Evolutionary conservation across 2,888 invertebrate genomes (phyloP).

Genomic region (Adineta ricciae): DNA sequence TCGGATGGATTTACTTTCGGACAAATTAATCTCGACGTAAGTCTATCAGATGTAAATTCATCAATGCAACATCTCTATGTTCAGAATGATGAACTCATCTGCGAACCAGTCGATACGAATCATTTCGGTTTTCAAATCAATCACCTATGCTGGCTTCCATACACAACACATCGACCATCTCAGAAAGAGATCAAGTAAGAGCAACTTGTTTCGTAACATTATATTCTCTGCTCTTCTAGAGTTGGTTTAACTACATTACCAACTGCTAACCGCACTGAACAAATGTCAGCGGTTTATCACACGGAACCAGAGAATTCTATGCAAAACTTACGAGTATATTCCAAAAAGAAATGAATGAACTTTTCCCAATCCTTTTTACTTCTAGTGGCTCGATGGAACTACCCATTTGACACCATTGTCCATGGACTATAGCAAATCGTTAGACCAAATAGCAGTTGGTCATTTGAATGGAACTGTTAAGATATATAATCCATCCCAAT

Average conservation of each 20-base stretch:
- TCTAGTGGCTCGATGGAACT: not conserved
- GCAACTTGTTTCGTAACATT: not conserved
- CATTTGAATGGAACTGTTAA: not conserved
- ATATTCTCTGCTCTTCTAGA: not conserved
- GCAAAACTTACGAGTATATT: not conserved
- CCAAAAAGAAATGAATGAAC: not conserved
- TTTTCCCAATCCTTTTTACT: not conserved
- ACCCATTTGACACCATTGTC: not conserved
- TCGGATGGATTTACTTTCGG: conserved; percentile 9
- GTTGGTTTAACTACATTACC: not conserved
- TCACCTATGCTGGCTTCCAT: conserved; percentile 10
- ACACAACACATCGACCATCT: not conserved
- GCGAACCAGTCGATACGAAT: conserved; percentile 5
- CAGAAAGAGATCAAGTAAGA: not conserved
- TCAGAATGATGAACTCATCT: not conserved
- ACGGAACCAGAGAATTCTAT: not conserved
- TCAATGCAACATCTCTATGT: not conserved
- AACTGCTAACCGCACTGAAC: not conserved
- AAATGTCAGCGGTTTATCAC: not conserved
- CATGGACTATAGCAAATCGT: not conserved
- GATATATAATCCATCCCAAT: not conserved
- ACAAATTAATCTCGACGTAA: not conserved
- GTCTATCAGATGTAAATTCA: not conserved
- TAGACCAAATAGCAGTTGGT: not conserved
- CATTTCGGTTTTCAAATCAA: not conserved